Base-by-base conservation (phyloP, 1,140 invertebrate species). In the Philopotamus ludificatus region DNA sequence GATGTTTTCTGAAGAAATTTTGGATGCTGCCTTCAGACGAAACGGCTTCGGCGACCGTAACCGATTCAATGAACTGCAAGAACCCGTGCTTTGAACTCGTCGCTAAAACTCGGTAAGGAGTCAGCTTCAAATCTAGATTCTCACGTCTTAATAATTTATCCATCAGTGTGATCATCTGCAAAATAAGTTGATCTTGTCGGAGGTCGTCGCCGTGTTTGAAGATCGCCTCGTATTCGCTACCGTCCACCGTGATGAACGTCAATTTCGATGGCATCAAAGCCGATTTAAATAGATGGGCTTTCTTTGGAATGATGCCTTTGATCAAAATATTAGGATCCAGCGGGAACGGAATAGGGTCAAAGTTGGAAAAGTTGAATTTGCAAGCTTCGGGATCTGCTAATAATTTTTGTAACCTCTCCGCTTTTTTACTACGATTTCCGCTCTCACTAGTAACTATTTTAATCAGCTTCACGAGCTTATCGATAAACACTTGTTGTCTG, bases 121-220 rank as follows among this genome's bases (percentile, higher is more conserved):
- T 98, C 62, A 99, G 74, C 75, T 96, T 97, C 26, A 99, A 82
- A 82, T 99, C 95, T 26, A 99, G 80, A 80, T 98, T 98, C 80
- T 97, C 94, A 70, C 91, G 84, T 44, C 93, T 82, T 26, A 99
- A 79, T 18, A 99, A 78, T 79, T 96, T 92, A 79, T 99, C 98
- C 96, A 99, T 99, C 2, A 99, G 81, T 0, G 94, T 95, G 63
- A 99, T 98, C 80, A 99, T 99, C 79, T 95, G 92, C 54, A 99
- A 78, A 67, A 99, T 95, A 0, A 99, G 83, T 78, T 99, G 97
- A 82, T 99, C 98, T 79, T 99, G 98, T 21, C 97, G 78, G n/a
- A 99, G 77, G 80, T 99, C 97, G 80, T 99, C 98, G 0, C 98
- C 98, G 73, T 97, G 87, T 82, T 99, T 99, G 77, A 99, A 99